Evolutionary conservation across 2,797 vertebrate species (phyloP).

Genomic region (Notolabrus celidotus): DNA sequence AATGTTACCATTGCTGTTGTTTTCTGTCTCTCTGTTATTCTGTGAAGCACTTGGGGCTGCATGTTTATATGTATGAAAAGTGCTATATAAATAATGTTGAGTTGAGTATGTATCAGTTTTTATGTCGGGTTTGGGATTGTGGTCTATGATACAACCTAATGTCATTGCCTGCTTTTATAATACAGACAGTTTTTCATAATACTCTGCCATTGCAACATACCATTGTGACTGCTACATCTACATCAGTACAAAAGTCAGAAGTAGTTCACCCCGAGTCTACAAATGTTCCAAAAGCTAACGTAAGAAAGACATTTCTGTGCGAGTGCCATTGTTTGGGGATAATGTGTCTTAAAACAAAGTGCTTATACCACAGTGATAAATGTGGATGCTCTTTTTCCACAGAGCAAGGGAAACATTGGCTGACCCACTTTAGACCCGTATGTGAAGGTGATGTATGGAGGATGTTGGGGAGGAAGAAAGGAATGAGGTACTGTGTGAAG

Average conservation of each 20-base stretch:
- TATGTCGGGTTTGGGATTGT: background rate
- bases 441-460: conserved; percentile 80
- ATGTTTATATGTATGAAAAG: no score
- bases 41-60: no score
- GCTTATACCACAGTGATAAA: conserved; percentile 79
- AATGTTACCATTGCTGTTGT: no score
- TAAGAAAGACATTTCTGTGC: conserved; percentile 63
- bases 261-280: conserved; percentile 46
- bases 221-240: background rate
- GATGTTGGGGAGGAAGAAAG: conserved; percentile 41
- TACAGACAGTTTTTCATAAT: background rate
- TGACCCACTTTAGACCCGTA: conserved; percentile 81
- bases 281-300: conserved; percentile 47
- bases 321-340: conserved; percentile 76
- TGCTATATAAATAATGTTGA: no score
- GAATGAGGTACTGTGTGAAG: conserved; percentile 33
- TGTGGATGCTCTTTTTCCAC: conserved; percentile 70
- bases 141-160: background rate
- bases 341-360: conserved; percentile 78
- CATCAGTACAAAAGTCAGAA: conserved; percentile 22
- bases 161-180: background rate
- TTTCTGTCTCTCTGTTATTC: no score
- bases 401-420: conserved; percentile 63
- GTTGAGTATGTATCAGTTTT: background rate
- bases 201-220: background rate